These are phyloP conservation scores for Hirtodrosophila duncani DNA, from an alignment of 2,888 invertebrate species.

Conservation along the genomic window DNA sequence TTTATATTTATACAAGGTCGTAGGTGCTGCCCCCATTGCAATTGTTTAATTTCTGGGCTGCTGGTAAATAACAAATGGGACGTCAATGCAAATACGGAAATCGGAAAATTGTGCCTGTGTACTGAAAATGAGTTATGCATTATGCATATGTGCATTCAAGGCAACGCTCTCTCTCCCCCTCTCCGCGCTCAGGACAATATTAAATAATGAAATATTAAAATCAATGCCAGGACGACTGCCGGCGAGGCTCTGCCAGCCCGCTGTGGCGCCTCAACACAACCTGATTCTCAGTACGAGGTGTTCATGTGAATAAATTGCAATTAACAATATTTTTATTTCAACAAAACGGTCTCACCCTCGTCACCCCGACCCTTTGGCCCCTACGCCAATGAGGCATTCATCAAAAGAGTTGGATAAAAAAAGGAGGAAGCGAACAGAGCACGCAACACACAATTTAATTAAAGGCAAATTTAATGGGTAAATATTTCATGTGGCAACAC, in stretches of 20 bases:
- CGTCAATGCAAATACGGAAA: too few species aligned
- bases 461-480: conserved; percentile 73
- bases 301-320: conserved; percentile 77
- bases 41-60: too few species aligned
- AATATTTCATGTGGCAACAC: conserved; percentile 62
- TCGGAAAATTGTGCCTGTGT: too few species aligned
- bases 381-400: too few species aligned
- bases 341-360: conserved; percentile 45
- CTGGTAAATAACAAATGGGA: too few species aligned
- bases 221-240: conserved; percentile 23
- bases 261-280: neutral
- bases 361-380: neutral
- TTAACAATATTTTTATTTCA: conserved; percentile 73
- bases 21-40: too few species aligned
- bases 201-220: conserved; percentile 71
- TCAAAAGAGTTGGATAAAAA: conserved; percentile 39
- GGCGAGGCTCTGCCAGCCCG: neutral
- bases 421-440: conserved; percentile 21
- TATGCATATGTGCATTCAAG: conserved; percentile 30
- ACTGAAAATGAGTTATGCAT: conserved; percentile 51
- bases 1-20: too few species aligned
- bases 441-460: conserved; percentile 54
- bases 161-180: neutral
- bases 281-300: conserved; percentile 48
- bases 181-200: conserved; percentile 22